phyloP scores from a whole-genome alignment of 1,140 invertebrate species.

The Pteromalus puparum region DNA sequence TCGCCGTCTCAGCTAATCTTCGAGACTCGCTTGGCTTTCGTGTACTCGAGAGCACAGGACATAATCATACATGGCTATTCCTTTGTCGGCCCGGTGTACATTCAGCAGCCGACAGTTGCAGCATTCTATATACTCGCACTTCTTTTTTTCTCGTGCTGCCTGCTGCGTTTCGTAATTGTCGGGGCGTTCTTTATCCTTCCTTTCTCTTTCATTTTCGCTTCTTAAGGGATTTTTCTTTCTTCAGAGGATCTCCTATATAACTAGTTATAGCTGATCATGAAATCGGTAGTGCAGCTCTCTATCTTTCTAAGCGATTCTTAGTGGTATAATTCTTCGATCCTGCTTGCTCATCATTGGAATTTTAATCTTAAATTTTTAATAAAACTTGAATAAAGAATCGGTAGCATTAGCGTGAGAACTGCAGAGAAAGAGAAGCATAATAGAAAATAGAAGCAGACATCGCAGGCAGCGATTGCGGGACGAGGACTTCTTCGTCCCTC shows the following conservation, averaged over 20 bases:
- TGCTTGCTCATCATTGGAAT: too few relatives aligned
- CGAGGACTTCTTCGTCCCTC: neutral
- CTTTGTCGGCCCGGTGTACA: neutral
- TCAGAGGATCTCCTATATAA: too few relatives aligned
- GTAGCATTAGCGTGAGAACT: too few relatives aligned
- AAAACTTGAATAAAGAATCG: too few relatives aligned
- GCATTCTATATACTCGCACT: neutral
- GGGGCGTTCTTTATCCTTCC: neutral
- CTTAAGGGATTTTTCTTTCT: neutral
- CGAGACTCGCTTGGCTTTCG: neutral
- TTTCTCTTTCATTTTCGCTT: neutral
- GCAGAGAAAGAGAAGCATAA: too few relatives aligned
- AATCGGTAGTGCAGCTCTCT: too few relatives aligned
- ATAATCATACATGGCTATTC: slow-evolving; percentile 31
- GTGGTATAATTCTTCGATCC: too few relatives aligned
- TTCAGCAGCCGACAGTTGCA: slow-evolving; percentile 7
- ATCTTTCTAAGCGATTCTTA: too few relatives aligned
- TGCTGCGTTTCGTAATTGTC: neutral
- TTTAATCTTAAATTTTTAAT: too few relatives aligned
- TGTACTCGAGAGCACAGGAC: neutral
- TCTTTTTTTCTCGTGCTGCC: neutral
- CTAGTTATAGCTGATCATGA: too few relatives aligned
- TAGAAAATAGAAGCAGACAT: neutral
- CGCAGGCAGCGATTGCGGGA: neutral
- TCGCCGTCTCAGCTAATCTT: slow-evolving; percentile 32